Evolutionary conservation across 1,140 invertebrate species (phyloP), one percentile per base, ranked within the genome.

Genomic region (Tribolium castaneum): DNA sequence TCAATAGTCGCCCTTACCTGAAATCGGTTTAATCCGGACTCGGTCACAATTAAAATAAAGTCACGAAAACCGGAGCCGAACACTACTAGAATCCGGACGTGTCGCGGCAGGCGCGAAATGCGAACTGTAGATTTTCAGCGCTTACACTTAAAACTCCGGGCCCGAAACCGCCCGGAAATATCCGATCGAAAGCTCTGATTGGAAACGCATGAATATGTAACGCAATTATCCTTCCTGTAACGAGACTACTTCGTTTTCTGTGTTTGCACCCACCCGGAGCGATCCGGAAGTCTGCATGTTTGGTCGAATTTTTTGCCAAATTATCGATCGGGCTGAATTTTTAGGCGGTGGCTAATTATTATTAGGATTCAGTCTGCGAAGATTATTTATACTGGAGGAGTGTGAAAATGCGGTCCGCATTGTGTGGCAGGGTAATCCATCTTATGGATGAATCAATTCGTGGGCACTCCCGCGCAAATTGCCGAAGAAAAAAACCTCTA

Each of bases 171-270:
- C 25, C 71, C 49, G 71, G 71, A 52, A 73, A 51, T 54, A 22
- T 16, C 50, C 71, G 71, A 73, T 35, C 52, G 71, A 54, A 54
- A 52, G 50, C 50, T 73, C 49, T 73, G 71, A 73, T 73, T 73
- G 71, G 71, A 73, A 73, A 73, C 71, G 71, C 71, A 73, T 73
- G 71, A 73, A 73, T 73, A 73, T 73, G 71, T 73, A 73, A 73
- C 71, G 71, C 49, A 73, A 73, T 73, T 73, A 73, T 73, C 71
- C 52, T 73, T 73, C 22, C 49, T 73, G 25, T 52, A 73, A 51
- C 45, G 49, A 51, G 49, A 73, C 71, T 73, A 73, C 19, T 66
- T 66, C 59, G 59, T 66, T 66, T 66, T 66, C 59, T 66, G 30
- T 66, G 59, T 66, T 66, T 66, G 59, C 34, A 22, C 59, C 59